phyloP scores from a whole-genome alignment of 2,888 invertebrate species.

The Lasioglossum lativentre region DNA sequence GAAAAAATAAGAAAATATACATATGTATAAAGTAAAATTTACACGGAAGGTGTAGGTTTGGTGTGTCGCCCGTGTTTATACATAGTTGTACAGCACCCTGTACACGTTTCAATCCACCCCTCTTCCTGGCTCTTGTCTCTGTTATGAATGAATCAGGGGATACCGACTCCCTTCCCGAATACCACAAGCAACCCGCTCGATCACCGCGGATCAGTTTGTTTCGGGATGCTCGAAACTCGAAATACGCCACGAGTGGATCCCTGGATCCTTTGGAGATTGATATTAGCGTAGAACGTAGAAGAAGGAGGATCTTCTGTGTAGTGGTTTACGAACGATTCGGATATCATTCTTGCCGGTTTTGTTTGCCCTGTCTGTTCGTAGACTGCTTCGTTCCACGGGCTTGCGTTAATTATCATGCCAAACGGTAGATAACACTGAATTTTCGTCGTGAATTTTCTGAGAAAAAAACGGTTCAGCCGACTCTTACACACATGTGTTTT shows the following conservation, averaged over 20 bases:
- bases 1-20: too few species aligned
- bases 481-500: too few species aligned
- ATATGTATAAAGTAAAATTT: too few species aligned
- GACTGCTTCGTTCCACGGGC: conserved; percentile 6
- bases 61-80: neutral
- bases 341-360: neutral
- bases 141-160: conserved; percentile 72
- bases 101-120: neutral
- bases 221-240: conserved; percentile 37
- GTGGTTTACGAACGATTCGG: conserved; percentile 25
- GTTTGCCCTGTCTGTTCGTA: neutral
- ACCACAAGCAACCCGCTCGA: conserved; percentile 40
- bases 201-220: conserved; percentile 51
- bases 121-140: neutral
- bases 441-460: neutral
- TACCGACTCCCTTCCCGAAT: conserved; percentile 58
- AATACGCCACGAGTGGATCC: conserved; percentile 33
- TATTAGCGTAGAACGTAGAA: conserved; percentile 30
- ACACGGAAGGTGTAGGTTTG: neutral
- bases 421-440: too few species aligned
- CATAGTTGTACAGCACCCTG: neutral
- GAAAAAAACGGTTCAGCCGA: too few species aligned
- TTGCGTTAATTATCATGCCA: neutral
- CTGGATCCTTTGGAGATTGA: conserved; percentile 33
- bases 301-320: neutral